A percentile compares a stretch with the other conserved stretches of the same genome.
These are phyloP conservation scores for Tiliqua scincoides DNA, from an alignment of 2,113 vertebrate genomes.

Conservation along the genomic window DNA sequence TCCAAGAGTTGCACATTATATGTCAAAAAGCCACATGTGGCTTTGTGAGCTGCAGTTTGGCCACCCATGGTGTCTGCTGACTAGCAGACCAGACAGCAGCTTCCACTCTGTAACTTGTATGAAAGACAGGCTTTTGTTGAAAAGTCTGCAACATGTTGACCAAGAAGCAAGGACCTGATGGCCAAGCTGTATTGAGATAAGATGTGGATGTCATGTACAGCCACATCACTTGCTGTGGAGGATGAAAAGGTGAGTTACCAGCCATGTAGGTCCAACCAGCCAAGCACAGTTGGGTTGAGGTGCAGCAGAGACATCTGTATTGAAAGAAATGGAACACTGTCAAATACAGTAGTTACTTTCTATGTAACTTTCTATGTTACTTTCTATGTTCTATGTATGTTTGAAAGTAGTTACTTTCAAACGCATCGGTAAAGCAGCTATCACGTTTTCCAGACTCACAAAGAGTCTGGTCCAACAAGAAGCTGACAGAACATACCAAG, in stretches of 20 bases:
- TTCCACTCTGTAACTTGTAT: background rate
- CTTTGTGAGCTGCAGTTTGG: background rate
- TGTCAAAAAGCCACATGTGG: no score
- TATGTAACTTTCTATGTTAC: no score
- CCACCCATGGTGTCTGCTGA: background rate
- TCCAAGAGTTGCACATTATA: no score
- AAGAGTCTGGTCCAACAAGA: no score
- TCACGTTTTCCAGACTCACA: no score
- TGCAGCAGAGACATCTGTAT: background rate
- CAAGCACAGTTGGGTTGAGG: background rate
- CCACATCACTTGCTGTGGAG: background rate
- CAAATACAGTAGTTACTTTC: no score
- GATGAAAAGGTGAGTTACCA: background rate
- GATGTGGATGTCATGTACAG: background rate
- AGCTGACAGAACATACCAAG: no score
- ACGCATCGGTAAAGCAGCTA: no score
- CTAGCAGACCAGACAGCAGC: background rate
- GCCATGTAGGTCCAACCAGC: background rate
- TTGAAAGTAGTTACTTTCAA: no score
- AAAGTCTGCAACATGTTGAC: background rate
- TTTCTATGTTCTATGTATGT: no score
- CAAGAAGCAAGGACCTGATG: background rate
- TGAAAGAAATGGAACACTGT: background rate
- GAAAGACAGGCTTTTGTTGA: background rate
- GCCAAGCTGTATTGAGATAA: background rate